These are phyloP conservation scores for Rhynchomys soricoides DNA, from an alignment of 2,113 vertebrate species.

Conservation along the genomic window DNA sequence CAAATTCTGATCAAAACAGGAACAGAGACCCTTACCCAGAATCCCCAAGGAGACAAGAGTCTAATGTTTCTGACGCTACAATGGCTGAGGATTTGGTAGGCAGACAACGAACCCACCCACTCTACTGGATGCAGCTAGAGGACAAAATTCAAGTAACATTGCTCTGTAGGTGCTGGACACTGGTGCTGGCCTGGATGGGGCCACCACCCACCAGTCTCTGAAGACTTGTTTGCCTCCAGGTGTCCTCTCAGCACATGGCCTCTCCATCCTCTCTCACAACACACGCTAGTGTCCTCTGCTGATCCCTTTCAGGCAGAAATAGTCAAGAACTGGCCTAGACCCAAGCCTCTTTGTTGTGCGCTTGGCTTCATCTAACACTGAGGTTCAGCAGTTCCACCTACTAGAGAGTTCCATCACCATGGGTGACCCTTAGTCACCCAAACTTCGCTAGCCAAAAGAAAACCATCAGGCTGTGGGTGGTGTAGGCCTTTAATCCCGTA, in stretches of 20 bases:
- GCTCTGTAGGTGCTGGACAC: not conserved
- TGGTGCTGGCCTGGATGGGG: not conserved
- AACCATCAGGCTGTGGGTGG: too few species aligned
- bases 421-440: not conserved
- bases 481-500: too few species aligned
- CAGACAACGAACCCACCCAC: too few species aligned
- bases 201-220: not conserved
- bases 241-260: not conserved
- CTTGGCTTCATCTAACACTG: not conserved
- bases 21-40: not conserved
- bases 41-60: not conserved
- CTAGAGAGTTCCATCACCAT: not conserved
- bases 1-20: not conserved
- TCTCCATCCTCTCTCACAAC: not conserved
- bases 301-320: not conserved
- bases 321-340: not conserved
- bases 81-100: not conserved
- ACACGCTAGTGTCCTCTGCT: not conserved
- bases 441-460: not conserved
- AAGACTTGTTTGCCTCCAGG: not conserved
- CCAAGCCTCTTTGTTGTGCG: not conserved
- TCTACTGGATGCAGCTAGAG: not conserved
- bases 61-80: not conserved
- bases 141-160: not conserved
- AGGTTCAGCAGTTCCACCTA: not conserved